Evolutionary conservation across 2,113 vertebrate genomes (phyloP), one percentile per base, ranked within the genome.

Genomic region (Cyanoliseus patagonus): DNA sequence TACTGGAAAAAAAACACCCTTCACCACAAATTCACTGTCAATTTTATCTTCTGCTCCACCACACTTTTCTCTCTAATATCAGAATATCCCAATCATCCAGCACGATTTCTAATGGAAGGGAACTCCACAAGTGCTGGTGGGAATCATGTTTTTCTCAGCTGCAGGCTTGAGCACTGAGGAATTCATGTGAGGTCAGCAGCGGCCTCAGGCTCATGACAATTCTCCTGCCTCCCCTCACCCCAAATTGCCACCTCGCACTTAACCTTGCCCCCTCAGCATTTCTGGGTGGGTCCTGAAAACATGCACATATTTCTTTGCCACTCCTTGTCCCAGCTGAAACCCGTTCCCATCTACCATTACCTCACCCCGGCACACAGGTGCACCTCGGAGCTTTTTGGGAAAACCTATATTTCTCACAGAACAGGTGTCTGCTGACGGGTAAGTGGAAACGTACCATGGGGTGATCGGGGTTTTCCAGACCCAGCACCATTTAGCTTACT

Each of bases 311-410:
- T 82, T 91, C 69, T 95, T 47, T 47, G 89, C 86, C 83, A 62
- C 94, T 95, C 84, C 91, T 84, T 83, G 67, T 89, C 89, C 79
- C 81, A 72, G 93, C 52, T 84, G 89, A 91, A 90, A 94, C 75
- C 85, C 1, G 1, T 22, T 33, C 62, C 66, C 4, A 3, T 64
- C 76, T 79, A 3, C 77, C 83, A 91, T 96, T 72, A 95, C 93
- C 91, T 93, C 89, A 94, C 74, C 80, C 55, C 11, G 2, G 19
- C 3, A 35, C 17, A 24, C 91, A 94, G 91, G 81, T 95, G 74
- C 78, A 85, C 70, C 91, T 79, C 17, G 0, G 70, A 82, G 89
- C 75, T 94, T 75, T 92, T 86, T 1, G 10, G 52, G 78, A 79
- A 96, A 94, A 49, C 11, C n/a, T 27, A 0, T 24, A 64, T 87